These are phyloP conservation scores for Ceryle rudis DNA, from an alignment of 2,797 vertebrate species.

Conservation along the genomic window DNA sequence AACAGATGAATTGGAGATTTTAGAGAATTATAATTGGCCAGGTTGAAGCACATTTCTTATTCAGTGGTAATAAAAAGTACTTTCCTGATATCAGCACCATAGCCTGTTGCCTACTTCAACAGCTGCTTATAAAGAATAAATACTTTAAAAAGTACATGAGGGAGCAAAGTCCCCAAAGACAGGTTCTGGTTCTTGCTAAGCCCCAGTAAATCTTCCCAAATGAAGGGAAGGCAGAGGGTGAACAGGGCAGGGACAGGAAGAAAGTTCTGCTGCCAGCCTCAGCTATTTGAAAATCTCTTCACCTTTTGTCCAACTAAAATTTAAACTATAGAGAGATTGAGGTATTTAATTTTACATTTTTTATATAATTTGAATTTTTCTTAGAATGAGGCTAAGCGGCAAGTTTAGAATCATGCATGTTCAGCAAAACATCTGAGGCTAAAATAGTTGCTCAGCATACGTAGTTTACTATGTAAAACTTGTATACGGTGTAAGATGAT, in stretches of 20 bases:
- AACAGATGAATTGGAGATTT: not conserved
- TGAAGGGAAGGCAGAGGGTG: not conserved
- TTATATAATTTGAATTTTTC: not conserved
- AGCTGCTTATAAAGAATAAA: not conserved
- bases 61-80: not conserved
- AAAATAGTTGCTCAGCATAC: not conserved
- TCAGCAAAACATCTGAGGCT: not conserved
- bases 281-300: not conserved
- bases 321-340: not conserved
- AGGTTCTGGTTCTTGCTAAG: not conserved
- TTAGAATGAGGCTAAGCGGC: not conserved
- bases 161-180: not conserved
- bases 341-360: not conserved
- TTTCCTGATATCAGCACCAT: not conserved
- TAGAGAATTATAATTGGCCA: not conserved
- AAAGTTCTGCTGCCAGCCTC: not conserved
- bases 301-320: not conserved
- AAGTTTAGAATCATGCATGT: not conserved
- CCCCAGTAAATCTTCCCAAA: not conserved
- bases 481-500: not conserved
- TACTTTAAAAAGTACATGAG: not conserved
- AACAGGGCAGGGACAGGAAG: not conserved
- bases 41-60: not conserved
- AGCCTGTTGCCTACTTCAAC: not conserved
- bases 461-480: not conserved